Base-by-base conservation (phyloP, 92 coral and sea anemone species). In the Paramuricea clavata region DNA sequence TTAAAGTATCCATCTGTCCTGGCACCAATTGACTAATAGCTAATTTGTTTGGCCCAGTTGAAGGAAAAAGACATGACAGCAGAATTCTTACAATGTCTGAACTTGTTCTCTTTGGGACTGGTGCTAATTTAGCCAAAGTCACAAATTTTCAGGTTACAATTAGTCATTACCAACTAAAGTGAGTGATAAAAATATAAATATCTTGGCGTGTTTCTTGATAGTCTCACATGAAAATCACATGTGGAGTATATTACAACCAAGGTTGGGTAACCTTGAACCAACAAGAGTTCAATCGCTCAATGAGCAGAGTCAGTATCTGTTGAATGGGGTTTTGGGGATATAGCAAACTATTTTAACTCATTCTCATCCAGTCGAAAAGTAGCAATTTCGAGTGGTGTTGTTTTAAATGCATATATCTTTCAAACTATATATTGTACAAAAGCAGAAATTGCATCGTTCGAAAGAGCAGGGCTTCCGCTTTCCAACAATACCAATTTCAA, bases 21-120 rank as follows among this genome's bases (percentile, higher is more conserved):
- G 23, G 85, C 93, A 23, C 93, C 92, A 30, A 90, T 62, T 93
- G 92, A 19, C 26, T 93, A 74, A 88, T 93, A 19, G 90, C 95
- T 13, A 87, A 90, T 57, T 82, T 93, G 30, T 93, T 65, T 80
- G 90, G 97, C 21, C 94, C 94, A 57, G 27, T n/a, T n/a, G 65
- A 57, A 12, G 77, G 77, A 5, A 71, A 12, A 25, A 32, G 77
- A 21, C 77, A 71, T 71, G 77, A 71, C 49, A 44, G 41, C 13
- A 44, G 77, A 35, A 36, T 71, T 2, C 30, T 71, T 22, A 2
- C 17, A 32, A 35, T 21, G 49, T 35, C 77, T 0, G 49, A 25
- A 15, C 10, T 71, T 39, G 32, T 80, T 62, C 39, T 82, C 39
- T 82, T 82, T 82, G 77, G 86, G 34, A 67, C 61, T 35, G 64